Evolutionary conservation across 2,113 vertebrate genomes (phyloP).

Genomic region (Pungitius pungitius): DNA sequence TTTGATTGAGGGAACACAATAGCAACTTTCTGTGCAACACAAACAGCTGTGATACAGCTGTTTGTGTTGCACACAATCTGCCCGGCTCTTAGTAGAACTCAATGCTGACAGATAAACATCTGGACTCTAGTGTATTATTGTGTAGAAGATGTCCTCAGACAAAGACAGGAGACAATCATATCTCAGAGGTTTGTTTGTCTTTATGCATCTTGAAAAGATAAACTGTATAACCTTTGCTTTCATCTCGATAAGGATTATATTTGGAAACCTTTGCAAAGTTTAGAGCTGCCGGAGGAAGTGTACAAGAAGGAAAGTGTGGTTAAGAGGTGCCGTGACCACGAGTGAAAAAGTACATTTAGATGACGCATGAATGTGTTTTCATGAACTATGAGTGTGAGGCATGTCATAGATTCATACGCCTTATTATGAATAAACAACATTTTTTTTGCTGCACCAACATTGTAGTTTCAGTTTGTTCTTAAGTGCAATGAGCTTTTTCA

Average conservation of each 20-base stretch:
- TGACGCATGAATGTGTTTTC: neutral
- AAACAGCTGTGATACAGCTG: slow-evolving; percentile 38
- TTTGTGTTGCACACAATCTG: neutral
- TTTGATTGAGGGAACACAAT: slow-evolving; percentile 15
- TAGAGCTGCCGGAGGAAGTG: slow-evolving; percentile 17
- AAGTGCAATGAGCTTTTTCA: neutral
- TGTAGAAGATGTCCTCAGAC: neutral
- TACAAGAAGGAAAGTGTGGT: neutral
- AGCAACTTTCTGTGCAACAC: slow-evolving; percentile 46
- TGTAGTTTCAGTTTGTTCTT: neutral
- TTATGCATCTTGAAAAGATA: neutral
- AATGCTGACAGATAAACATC: neutral
- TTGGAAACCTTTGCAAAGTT: neutral
- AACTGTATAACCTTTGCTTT: neutral
- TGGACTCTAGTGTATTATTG: neutral
- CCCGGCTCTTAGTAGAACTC: neutral
- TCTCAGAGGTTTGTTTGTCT: neutral
- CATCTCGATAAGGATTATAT: neutral
- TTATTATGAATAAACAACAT: neutral
- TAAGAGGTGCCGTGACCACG: neutral
- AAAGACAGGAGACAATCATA: neutral
- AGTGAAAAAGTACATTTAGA: neutral
- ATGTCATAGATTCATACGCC: neutral
- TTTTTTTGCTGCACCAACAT: neutral
- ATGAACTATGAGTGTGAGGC: neutral